Evolutionary conservation across 2,113 vertebrate species (phyloP).

Genomic region (Urocitellus parryii): DNA sequence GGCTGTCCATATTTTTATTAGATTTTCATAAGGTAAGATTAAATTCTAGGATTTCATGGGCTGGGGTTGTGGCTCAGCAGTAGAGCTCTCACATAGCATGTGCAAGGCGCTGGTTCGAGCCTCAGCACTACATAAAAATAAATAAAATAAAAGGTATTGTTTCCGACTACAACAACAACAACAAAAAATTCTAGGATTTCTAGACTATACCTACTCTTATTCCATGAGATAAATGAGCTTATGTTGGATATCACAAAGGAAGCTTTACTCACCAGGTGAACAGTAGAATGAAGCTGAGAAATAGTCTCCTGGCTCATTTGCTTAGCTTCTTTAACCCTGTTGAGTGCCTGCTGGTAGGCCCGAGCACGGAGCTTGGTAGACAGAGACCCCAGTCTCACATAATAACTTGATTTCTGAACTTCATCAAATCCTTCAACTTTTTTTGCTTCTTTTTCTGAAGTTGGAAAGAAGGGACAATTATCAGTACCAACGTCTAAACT

Average conservation of each 20-base stretch:
- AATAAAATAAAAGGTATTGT: no score
- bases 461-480: neutral
- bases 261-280: constrained; percentile 91
- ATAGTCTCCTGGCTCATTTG: constrained; percentile 92
- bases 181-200: no score
- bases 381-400: constrained; percentile 88
- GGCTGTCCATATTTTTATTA: neutral
- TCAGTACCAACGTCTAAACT: neutral
- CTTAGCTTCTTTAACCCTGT: constrained; percentile 89
- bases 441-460: constrained; percentile 89
- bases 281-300: constrained; percentile 90
- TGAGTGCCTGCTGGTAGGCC: constrained; percentile 90
- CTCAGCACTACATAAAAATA: no score
- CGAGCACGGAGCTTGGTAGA: constrained; percentile 89
- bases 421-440: constrained; percentile 88
- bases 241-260: neutral
- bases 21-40: neutral
- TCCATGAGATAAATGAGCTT: neutral
- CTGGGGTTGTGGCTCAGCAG: no score
- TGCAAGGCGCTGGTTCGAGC: no score
- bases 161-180: no score
- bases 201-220: neutral
- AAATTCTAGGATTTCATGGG: neutral
- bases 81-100: no score
- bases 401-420: constrained; percentile 85